Conservation (phyloP, 2,797 vertebrate species). For the Poecile montanus region DNA sequence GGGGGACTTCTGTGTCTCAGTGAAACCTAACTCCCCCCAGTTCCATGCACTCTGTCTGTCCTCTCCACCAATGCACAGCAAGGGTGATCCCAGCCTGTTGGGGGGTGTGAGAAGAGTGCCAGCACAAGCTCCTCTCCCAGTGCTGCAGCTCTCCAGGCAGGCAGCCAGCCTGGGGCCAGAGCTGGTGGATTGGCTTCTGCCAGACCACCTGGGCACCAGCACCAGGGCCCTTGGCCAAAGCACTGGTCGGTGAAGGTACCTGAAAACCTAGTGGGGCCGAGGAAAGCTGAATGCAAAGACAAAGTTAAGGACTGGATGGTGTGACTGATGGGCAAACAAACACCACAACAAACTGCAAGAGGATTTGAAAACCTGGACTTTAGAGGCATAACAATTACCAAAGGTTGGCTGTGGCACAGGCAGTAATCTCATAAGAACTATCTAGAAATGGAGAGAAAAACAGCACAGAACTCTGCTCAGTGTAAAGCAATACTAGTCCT, state of each 20-base stretch:
- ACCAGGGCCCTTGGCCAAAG: background rate
- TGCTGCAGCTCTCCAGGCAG: background rate
- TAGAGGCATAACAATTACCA: background rate
- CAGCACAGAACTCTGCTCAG: background rate
- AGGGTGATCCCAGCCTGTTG: background rate
- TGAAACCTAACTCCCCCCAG: background rate
- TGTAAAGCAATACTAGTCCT: background rate
- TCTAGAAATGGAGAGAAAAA: background rate
- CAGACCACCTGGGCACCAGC: background rate
- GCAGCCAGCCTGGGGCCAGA: background rate
- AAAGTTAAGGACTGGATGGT: background rate
- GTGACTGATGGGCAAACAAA: background rate
- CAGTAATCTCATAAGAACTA: background rate
- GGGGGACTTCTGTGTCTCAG: background rate
- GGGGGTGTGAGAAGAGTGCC: rapidly evolving
- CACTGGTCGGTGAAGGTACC: background rate
- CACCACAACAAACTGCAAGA: background rate
- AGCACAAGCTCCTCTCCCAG: background rate
- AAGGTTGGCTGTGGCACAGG: background rate
- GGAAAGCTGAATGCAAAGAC: background rate
- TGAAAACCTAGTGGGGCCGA: background rate
- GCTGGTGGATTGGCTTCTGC: background rate
- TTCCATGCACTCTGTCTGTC: background rate
- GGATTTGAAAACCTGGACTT: background rate
- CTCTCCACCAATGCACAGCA: background rate